Evolutionary conservation across 2,888 invertebrate species (phyloP).

Genomic region (Cantharis nigra): DNA sequence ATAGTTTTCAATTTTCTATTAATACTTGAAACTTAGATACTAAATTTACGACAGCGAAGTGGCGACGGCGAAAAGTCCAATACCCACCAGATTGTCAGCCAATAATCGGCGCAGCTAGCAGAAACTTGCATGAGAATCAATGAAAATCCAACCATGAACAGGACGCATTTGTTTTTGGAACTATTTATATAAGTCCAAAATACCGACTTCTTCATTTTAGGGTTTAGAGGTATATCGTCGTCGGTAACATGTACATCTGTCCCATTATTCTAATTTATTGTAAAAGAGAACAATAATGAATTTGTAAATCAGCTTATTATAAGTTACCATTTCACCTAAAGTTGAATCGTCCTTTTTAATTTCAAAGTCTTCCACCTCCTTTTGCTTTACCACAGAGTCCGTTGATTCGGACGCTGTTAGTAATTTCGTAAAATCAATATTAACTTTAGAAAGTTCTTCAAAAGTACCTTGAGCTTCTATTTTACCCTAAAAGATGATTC

Average conservation of each 20-base stretch:
- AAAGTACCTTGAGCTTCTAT: constrained; percentile 66
- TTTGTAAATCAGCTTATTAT: too few relatives aligned
- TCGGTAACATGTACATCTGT: background rate
- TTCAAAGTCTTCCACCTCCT: background rate
- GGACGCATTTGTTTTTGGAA: background rate
- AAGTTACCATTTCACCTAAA: background rate
- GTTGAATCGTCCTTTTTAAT: background rate
- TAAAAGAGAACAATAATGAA: too few relatives aligned
- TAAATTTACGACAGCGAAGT: too few relatives aligned
- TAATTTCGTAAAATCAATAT: constrained; percentile 65
- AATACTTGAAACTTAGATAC: too few relatives aligned
- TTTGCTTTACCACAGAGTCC: background rate
- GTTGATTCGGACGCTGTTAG: constrained; percentile 33
- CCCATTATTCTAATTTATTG: background rate
- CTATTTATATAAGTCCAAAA: constrained; percentile 29
- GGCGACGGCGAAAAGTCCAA: too few relatives aligned
- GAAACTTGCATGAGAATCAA: constrained; percentile 28
- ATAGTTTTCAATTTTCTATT: too few relatives aligned
- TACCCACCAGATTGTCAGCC: constrained; percentile 16
- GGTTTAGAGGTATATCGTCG: background rate
- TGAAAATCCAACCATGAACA: background rate
- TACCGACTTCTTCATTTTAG: background rate
- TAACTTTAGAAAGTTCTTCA: constrained; percentile 60
- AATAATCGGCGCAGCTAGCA: constrained; percentile 33
- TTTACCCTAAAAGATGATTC: constrained; percentile 53